These are phyloP conservation scores for Equus quagga DNA, from an alignment of 2,113 vertebrate species.

Conservation along the genomic window DNA sequence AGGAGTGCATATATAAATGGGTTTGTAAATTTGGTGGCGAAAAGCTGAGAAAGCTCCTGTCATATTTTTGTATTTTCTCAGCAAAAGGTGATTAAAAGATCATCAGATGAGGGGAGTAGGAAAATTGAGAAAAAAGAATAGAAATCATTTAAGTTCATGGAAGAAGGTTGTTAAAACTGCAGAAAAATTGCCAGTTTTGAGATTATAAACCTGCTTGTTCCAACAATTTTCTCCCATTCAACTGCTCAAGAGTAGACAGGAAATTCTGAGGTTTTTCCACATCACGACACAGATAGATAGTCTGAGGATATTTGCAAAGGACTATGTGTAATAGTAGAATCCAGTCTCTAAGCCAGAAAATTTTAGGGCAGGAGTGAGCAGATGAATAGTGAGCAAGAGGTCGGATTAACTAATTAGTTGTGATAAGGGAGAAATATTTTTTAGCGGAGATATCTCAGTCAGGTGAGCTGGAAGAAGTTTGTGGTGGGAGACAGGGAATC, in stretches of 20 bases:
- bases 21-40: neutral
- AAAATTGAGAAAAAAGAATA: neutral
- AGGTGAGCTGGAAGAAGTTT: neutral
- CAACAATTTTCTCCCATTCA: conserved; percentile 10
- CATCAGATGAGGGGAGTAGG: neutral
- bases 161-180: neutral
- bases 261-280: neutral
- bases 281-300: neutral
- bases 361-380: neutral
- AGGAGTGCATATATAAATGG: neutral
- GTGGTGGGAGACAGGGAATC: neutral
- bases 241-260: neutral
- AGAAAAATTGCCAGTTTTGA: neutral
- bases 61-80: neutral
- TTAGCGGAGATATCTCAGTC: neutral
- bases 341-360: neutral
- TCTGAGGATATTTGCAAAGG: neutral
- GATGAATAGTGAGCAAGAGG: neutral
- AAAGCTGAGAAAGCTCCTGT: neutral
- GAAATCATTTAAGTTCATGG: neutral
- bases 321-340: neutral
- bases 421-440: neutral
- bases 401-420: neutral
- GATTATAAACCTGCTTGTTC: neutral
- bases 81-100: neutral